Conservation (phyloP, 2,888 invertebrate species). For the Brachyptera risi region DNA sequence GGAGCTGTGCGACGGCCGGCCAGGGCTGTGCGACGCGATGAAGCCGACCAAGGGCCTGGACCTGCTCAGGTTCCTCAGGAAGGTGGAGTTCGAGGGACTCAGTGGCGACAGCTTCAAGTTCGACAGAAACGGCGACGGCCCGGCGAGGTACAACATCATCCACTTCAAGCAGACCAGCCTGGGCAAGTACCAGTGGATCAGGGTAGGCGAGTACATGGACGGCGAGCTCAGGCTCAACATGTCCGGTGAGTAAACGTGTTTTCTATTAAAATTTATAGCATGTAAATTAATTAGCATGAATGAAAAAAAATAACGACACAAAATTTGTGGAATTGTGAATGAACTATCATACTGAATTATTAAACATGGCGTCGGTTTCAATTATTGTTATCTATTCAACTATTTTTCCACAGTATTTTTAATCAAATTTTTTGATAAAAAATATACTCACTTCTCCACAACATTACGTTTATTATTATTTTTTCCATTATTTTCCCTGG, state of each 20-base stretch:
- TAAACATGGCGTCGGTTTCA: too few relatives aligned
- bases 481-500: too few relatives aligned
- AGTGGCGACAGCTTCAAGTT: conserved; percentile 88
- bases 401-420: too few relatives aligned
- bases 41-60: conserved; percentile 83
- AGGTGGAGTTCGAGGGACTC: conserved; percentile 86
- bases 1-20: conserved; percentile 67
- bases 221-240: conserved; percentile 75
- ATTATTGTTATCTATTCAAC: too few relatives aligned
- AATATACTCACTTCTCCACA: too few relatives aligned
- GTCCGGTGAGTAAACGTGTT: conserved; percentile 57
- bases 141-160: conserved; percentile 91
- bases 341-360: too few relatives aligned
- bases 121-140: conserved; percentile 87
- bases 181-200: conserved; percentile 77
- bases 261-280: too few relatives aligned
- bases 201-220: conserved; percentile 82
- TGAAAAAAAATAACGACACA: too few relatives aligned
- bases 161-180: conserved; percentile 82
- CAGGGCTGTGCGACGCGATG: conserved; percentile 85
- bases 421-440: too few relatives aligned
- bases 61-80: conserved; percentile 75
- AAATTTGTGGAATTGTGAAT: too few relatives aligned
- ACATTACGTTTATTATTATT: too few relatives aligned
- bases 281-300: too few relatives aligned